phyloP scores from a whole-genome alignment of 2,888 invertebrate species.

The Brachynemurus nebulosus region DNA sequence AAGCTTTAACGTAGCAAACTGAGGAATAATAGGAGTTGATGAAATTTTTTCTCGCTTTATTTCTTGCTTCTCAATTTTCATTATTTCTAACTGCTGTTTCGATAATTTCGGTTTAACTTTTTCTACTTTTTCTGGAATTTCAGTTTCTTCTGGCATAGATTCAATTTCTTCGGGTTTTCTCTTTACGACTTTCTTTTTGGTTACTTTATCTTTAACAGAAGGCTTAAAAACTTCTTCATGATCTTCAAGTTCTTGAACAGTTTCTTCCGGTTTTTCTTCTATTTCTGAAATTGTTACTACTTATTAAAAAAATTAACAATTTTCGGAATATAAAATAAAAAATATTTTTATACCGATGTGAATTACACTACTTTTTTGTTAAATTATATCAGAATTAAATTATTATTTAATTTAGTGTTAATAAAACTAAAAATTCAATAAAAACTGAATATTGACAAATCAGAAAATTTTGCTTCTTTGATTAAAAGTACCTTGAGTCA shows the following conservation, averaged over 20 bases:
- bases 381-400: too few relatives aligned
- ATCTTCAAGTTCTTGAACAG: not conserved
- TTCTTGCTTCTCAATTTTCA: conserved; percentile 45
- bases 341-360: too few relatives aligned
- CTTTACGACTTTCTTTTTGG: too few relatives aligned
- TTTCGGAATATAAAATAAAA: too few relatives aligned
- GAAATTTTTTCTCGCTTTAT: conserved; percentile 45
- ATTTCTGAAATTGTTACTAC: too few relatives aligned
- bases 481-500: too few relatives aligned
- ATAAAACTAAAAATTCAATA: too few relatives aligned
- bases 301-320: too few relatives aligned
- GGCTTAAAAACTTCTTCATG: not conserved
- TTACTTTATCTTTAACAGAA: not conserved
- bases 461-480: too few relatives aligned
- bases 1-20: conserved; percentile 47
- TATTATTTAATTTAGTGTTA: too few relatives aligned
- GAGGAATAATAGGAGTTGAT: conserved; percentile 41
- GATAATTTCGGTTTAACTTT: conserved; percentile 17
- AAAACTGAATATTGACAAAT: too few relatives aligned
- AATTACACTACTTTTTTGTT: too few relatives aligned
- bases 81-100: conserved; percentile 27
- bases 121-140: conserved; percentile 16
- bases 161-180: conserved; percentile 22
- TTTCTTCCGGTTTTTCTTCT: not conserved
- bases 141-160: conserved; percentile 17